Percentiles rank a stretch among this genome's conserved stretches.
phyloP scores from a whole-genome alignment of 2,113 vertebrate species.

The Prochilodus magdalenae region DNA sequence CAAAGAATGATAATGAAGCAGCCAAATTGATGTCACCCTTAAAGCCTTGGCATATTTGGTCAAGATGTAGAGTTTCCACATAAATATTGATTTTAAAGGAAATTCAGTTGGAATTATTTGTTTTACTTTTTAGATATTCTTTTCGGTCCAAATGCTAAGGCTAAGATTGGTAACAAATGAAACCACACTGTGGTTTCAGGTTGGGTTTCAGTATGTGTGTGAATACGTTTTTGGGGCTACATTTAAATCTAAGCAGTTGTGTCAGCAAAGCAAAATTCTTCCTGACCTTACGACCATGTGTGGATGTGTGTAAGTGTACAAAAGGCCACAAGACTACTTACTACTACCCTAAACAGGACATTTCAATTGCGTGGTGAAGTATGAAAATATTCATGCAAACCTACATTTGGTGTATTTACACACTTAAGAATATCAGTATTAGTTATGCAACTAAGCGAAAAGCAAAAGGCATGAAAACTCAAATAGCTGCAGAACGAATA shows the following conservation, averaged over 20 bases:
- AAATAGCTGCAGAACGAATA: background rate
- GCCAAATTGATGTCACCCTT: slow-evolving; percentile 7
- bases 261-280: background rate
- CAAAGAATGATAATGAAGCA: slow-evolving; percentile 2
- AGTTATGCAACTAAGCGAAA: background rate
- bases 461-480: background rate
- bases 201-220: slow-evolving; percentile 16
- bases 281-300: background rate
- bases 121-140: background rate
- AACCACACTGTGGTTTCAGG: slow-evolving; percentile 18
- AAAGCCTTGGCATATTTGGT: background rate
- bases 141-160: background rate
- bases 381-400: background rate
- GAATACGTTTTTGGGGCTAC: background rate
- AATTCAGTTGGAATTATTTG: background rate
- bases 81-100: background rate
- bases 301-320: background rate
- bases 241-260: background rate
- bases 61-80: background rate
- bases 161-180: background rate
- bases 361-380: background rate
- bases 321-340: too few relatives aligned
- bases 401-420: background rate
- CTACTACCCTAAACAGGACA: slow-evolving; percentile 13
- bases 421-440: background rate